These are phyloP conservation scores for Plestiodon gilberti DNA, from an alignment of 2,113 vertebrate species.

Conservation along the genomic window DNA sequence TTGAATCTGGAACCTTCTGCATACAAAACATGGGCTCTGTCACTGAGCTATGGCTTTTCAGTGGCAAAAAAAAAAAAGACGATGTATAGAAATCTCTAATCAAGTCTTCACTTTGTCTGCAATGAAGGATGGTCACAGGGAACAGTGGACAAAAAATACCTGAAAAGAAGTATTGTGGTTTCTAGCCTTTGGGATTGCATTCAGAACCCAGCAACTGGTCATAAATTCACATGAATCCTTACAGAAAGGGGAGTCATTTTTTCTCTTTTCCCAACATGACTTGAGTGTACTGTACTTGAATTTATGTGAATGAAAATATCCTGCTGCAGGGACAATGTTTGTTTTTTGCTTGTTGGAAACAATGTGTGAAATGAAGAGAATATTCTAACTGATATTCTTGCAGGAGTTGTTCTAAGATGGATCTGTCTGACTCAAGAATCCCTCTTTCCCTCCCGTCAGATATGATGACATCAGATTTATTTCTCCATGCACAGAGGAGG, in stretches of 20 bases:
- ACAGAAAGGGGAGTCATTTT: slow-evolving; percentile 62
- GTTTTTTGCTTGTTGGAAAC: slow-evolving; percentile 51
- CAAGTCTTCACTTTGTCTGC: slow-evolving; percentile 62
- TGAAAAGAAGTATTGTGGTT: slow-evolving; percentile 48
- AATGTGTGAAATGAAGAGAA: slow-evolving; percentile 71
- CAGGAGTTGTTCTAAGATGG: slow-evolving; percentile 72
- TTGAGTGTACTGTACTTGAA: slow-evolving; percentile 62
- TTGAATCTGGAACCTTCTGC: slow-evolving; percentile 33
- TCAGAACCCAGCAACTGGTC: slow-evolving; percentile 45
- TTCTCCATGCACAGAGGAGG: slow-evolving; percentile 80
- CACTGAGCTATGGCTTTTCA: background rate
- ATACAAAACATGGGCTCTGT: slow-evolving; percentile 62
- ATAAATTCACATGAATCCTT: slow-evolving; percentile 67
- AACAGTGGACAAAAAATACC: slow-evolving; percentile 31
- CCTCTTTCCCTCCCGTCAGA: slow-evolving; percentile 73
- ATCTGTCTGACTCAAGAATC: slow-evolving; percentile 79
- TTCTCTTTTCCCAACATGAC: slow-evolving; percentile 46
- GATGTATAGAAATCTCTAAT: too few relatives aligned
- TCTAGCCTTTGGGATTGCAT: slow-evolving; percentile 35
- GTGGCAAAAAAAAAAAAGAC: background rate
- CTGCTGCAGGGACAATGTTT: slow-evolving; percentile 20
- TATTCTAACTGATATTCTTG: slow-evolving; percentile 82
- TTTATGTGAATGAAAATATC: slow-evolving; percentile 62
- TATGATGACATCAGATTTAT: slow-evolving; percentile 59
- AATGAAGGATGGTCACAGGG: slow-evolving; percentile 71